phyloP scores from a whole-genome alignment of 1,140 invertebrate genomes.

The Gryllus bimaculatus region DNA sequence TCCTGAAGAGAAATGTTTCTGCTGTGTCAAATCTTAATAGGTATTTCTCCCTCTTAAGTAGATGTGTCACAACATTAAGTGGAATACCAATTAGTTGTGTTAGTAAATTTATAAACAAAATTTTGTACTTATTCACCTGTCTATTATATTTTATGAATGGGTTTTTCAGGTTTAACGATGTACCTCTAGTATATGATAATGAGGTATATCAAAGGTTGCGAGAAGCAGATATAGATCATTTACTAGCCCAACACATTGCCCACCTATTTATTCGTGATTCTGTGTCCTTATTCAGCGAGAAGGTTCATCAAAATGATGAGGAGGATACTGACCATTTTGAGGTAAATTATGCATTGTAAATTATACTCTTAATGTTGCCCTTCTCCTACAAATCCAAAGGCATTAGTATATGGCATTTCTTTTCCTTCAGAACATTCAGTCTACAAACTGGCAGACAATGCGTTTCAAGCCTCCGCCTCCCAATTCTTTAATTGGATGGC shows the following conservation, averaged over 20 bases:
- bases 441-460: slow-evolving; percentile 99
- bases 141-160: no score
- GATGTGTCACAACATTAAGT: no score
- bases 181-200: slow-evolving; percentile 78
- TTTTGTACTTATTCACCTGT: no score
- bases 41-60: no score
- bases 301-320: slow-evolving; percentile 87
- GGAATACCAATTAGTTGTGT: no score
- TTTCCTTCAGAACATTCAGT: slow-evolving; percentile 86
- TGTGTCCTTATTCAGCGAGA: slow-evolving; percentile 91
- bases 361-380: not conserved
- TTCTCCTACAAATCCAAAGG: no score
- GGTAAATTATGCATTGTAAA: slow-evolving; percentile 39
- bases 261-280: slow-evolving; percentile 98
- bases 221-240: slow-evolving; percentile 80
- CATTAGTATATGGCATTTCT: slow-evolving; percentile 20
- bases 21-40: no score
- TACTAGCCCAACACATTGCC: slow-evolving; percentile 88
- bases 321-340: slow-evolving; percentile 98
- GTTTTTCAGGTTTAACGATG: slow-evolving; percentile 71
- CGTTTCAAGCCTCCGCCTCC: slow-evolving; percentile 96
- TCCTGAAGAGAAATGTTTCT: no score
- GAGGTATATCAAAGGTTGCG: slow-evolving; percentile 70
- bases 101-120: no score
- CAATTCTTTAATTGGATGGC: slow-evolving; percentile 93